These are phyloP conservation scores for Scytalopus superciliaris DNA, from an alignment of 2,113 vertebrate genomes.

Conservation along the genomic window DNA sequence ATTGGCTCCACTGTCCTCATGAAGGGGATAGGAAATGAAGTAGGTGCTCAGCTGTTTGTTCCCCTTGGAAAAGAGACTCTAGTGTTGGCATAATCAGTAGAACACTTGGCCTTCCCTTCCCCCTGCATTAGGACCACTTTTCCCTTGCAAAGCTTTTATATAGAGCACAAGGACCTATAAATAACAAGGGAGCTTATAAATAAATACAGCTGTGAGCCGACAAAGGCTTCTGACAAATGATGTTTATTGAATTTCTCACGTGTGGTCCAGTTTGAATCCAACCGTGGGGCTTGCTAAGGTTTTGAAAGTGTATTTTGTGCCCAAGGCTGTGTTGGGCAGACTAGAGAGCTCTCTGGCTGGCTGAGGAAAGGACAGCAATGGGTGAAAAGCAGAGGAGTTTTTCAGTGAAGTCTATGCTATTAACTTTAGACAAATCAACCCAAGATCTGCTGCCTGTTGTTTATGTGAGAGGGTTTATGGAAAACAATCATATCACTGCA, in stretches of 20 bases:
- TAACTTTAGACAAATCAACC: not conserved
- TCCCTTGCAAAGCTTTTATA: constrained; percentile 70
- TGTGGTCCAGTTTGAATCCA: constrained; percentile 75
- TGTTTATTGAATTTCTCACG: constrained; percentile 81
- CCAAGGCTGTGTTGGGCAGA: constrained; percentile 4
- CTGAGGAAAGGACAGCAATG: not conserved
- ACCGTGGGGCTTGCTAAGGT: constrained; percentile 1
- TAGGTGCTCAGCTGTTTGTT: not conserved
- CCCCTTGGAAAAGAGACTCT: not conserved
- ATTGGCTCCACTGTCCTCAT: not conserved
- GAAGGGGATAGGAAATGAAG: not conserved
- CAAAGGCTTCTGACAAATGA: constrained; percentile 79
- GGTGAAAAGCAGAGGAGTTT: not conserved
- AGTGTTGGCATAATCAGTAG: constrained; percentile 24
- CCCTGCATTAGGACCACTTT: constrained; percentile 25
- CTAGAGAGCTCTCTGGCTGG: not conserved
- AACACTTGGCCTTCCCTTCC: constrained; percentile 27
- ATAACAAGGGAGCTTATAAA: constrained; percentile 75
- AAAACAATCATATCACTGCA: not conserved
- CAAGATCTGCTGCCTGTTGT: not conserved
- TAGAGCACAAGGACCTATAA: constrained; percentile 65
- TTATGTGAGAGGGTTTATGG: not conserved
- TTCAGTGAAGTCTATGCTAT: not conserved
- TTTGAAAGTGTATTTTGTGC: constrained; percentile 32
- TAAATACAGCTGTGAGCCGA: constrained; percentile 79